Evolutionary conservation across 2,888 invertebrate genomes (phyloP).

Genomic region (Volucella bombylans): DNA sequence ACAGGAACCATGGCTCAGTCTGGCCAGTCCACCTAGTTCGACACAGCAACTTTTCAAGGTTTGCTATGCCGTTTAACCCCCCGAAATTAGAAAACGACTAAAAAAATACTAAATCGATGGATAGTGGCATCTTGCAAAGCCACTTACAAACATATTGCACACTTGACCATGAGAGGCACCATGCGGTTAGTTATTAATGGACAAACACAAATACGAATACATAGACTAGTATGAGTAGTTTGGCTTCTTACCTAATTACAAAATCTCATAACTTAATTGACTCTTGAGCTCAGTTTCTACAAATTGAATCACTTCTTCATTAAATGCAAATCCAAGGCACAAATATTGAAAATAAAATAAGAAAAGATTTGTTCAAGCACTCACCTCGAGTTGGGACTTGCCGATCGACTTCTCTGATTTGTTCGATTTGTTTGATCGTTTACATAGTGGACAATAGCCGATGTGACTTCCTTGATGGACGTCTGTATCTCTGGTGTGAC

Average conservation of each 20-base stretch:
- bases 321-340: neutral
- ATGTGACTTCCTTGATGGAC: conserved; percentile 95
- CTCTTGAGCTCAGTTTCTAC: conserved; percentile 68
- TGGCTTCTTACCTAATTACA: conserved; percentile 63
- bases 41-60: too few species aligned
- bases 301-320: conserved; percentile 27
- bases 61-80: too few species aligned
- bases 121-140: neutral
- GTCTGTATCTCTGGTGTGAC: conserved; percentile 88
- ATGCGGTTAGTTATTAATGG: conserved; percentile 49
- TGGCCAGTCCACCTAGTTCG: too few species aligned
- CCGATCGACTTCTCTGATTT: conserved; percentile 82
- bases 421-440: conserved; percentile 87
- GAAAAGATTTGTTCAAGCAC: conserved; percentile 39
- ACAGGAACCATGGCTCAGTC: too few species aligned
- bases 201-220: conserved; percentile 5
- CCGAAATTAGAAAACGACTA: too few species aligned
- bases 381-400: conserved; percentile 83
- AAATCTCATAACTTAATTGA: conserved; percentile 58
- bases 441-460: conserved; percentile 95
- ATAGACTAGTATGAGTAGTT: neutral
- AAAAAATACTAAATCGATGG: too few species aligned
- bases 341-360: neutral
- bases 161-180: neutral
- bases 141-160: neutral